Evolutionary conservation across 1,140 invertebrate species (phyloP).

Genomic region (Trialeurodes vaporariorum): DNA sequence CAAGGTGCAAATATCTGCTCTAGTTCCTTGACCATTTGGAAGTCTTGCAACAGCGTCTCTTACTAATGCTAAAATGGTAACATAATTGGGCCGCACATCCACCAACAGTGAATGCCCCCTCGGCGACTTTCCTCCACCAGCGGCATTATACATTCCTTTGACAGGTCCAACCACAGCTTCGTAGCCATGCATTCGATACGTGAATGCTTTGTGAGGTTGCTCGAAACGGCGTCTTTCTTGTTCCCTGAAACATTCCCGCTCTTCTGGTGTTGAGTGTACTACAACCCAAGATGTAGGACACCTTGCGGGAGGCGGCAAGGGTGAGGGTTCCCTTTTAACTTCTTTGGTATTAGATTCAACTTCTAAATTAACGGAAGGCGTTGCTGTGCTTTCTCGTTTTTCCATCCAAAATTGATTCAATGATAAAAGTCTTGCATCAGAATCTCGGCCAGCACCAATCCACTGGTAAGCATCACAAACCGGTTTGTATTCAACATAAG

Average conservation of each 20-base stretch:
- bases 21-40: slow-evolving; percentile 86
- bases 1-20: slow-evolving; percentile 76
- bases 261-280: slow-evolving; percentile 57
- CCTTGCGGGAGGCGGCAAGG: slow-evolving; percentile 43
- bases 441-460: slow-evolving; percentile 89
- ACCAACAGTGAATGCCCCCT: slow-evolving; percentile 73
- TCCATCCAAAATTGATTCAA: slow-evolving; percentile 67
- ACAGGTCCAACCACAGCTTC: slow-evolving; percentile 81
- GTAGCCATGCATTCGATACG: slow-evolving; percentile 71
- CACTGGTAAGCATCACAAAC: slow-evolving; percentile 67
- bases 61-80: slow-evolving; percentile 76
- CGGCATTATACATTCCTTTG: slow-evolving; percentile 62
- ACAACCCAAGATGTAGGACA: slow-evolving; percentile 69
- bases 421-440: slow-evolving; percentile 60
- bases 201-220: slow-evolving; percentile 74
- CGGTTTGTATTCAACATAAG: slow-evolving; percentile 82
- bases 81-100: slow-evolving; percentile 75
- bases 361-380: slow-evolving; percentile 11
- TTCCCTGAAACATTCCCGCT: slow-evolving; percentile 63
- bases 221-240: slow-evolving; percentile 65
- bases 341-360: slow-evolving; percentile 12
- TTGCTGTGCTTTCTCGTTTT: slow-evolving; percentile 39
- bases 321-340: slow-evolving; percentile 9
- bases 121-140: slow-evolving; percentile 30
- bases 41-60: slow-evolving; percentile 83